Conservation (phyloP, 2,888 invertebrate species). For the Trachelus tabidus region DNA sequence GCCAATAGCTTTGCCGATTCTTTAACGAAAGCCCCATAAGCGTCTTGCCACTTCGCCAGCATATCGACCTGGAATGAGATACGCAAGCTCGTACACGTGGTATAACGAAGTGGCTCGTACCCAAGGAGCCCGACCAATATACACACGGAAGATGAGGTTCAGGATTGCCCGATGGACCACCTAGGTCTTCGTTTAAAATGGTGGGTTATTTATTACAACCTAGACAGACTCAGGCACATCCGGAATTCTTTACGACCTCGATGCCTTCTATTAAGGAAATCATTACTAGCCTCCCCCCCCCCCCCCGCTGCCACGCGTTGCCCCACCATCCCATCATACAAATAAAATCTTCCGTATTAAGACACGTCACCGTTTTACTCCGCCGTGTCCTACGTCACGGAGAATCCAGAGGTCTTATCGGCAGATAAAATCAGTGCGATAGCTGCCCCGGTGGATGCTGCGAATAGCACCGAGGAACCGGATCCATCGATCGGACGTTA, state of each 20-base stretch:
- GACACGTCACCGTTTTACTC: neutral
- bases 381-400: neutral
- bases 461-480: neutral
- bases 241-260: constrained; percentile 3
- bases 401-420: neutral
- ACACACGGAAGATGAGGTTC: neutral
- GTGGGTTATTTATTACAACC: constrained; percentile 22
- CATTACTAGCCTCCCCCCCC: neutral
- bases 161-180: neutral
- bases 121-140: neutral
- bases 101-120: neutral
- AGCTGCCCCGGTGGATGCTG: neutral
- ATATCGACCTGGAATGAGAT: neutral
- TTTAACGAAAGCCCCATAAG: neutral
- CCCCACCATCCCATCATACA: neutral
- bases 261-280: neutral
- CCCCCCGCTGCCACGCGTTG: too few species aligned
- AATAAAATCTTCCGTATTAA: neutral
- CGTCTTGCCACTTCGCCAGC: neutral
- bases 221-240: neutral
- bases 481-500: neutral
- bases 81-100: neutral
- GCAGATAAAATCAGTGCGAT: neutral
- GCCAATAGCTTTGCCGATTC: neutral
- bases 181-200: constrained; percentile 8